Evolutionary conservation across 2,888 invertebrate genomes (phyloP).

Genomic region (Leptinotarsa haldemani): DNA sequence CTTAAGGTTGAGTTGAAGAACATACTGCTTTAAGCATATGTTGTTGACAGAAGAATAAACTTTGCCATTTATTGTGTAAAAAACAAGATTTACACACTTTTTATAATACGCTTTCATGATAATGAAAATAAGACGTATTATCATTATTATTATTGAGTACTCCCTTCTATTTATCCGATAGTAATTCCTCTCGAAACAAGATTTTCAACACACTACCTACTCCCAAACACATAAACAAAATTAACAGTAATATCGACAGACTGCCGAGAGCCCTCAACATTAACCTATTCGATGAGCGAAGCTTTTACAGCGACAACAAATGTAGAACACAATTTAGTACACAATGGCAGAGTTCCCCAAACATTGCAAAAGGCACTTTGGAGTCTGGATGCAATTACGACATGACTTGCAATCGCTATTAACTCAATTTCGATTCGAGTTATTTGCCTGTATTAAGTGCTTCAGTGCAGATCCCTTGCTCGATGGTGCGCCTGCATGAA

Average conservation of each 20-base stretch:
- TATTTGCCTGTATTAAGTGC: conserved; percentile 60
- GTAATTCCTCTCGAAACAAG: conserved; percentile 28
- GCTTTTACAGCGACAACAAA: conserved; percentile 53
- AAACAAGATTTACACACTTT: too few species aligned
- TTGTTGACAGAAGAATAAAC: too few species aligned
- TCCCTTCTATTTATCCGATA: conserved; percentile 16
- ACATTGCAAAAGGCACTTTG: conserved; percentile 28
- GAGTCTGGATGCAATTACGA: conserved; percentile 59
- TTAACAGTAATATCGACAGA: conserved; percentile 53
- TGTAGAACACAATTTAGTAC: conserved; percentile 52
- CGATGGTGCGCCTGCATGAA: neutral
- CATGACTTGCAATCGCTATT: conserved; percentile 63
- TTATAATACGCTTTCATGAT: neutral
- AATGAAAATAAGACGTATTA: too few species aligned
- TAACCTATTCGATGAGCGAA: conserved; percentile 46
- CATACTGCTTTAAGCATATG: too few species aligned
- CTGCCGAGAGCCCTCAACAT: conserved; percentile 55
- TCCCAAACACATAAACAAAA: conserved; percentile 52
- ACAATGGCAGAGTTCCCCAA: conserved; percentile 38
- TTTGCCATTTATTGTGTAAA: too few species aligned
- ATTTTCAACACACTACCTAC: conserved; percentile 26
- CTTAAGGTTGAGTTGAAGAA: too few species aligned
- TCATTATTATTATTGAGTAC: neutral
- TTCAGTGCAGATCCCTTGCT: conserved; percentile 50
- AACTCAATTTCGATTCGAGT: conserved; percentile 59